Percentiles rank a stretch among this genome's conserved stretches.
Conservation (phyloP, 2,888 invertebrate species). For the Lottia gigantea region DNA sequence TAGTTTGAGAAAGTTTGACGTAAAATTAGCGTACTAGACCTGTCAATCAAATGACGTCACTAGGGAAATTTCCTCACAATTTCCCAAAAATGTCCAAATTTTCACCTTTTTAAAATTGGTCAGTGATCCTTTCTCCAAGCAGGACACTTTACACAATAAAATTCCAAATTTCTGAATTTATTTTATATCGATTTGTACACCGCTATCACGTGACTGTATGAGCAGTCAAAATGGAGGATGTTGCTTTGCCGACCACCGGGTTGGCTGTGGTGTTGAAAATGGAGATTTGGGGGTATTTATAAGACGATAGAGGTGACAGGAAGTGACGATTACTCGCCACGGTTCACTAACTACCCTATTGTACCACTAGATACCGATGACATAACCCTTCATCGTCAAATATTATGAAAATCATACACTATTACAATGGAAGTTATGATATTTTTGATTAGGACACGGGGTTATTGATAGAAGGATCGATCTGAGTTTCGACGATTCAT, state of each 20-base stretch:
- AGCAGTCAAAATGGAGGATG: conserved; percentile 11
- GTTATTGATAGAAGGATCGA: too few species aligned
- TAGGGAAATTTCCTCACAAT: conserved; percentile 22
- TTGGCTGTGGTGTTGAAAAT: not conserved
- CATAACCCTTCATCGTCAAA: too few species aligned
- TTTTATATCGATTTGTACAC: not conserved
- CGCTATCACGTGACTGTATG: conserved; percentile 3
- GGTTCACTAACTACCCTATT: too few species aligned
- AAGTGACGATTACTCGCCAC: too few species aligned
- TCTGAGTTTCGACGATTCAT: too few species aligned
- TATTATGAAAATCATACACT: too few species aligned
- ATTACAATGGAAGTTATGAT: too few species aligned
- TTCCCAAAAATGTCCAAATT: conserved; percentile 11
- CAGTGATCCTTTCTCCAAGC: not conserved
- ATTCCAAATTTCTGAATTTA: conserved; percentile 12
- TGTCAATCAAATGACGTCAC: conserved; percentile 48
- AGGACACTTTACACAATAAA: conserved; percentile 1
- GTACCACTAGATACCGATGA: too few species aligned
- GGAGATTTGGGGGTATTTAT: too few species aligned
- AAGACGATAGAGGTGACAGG: too few species aligned
- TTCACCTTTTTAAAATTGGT: not conserved
- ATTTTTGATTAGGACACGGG: too few species aligned
- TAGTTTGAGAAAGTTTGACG: conserved; percentile 19
- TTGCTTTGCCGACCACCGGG: not conserved
- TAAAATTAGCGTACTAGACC: conserved; percentile 20